phyloP scores from a whole-genome alignment of 2,888 invertebrate genomes.

The Julus scanicus region DNA sequence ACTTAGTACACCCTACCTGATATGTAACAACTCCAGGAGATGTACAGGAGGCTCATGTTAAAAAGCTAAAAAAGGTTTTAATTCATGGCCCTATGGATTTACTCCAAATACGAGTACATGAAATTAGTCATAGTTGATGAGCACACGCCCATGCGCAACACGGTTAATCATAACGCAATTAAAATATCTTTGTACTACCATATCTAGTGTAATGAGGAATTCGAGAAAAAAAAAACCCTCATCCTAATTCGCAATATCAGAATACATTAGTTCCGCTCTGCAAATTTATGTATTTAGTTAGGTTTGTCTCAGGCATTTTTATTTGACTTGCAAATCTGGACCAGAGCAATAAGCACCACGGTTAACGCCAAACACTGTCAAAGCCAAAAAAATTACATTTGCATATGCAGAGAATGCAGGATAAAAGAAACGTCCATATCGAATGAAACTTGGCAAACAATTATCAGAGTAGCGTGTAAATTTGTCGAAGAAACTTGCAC shows the following conservation, averaged over 20 bases:
- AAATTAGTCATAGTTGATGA: constrained; percentile 26
- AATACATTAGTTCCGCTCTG: constrained; percentile 19
- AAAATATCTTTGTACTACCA: background rate
- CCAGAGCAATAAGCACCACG: background rate
- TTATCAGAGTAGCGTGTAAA: constrained; percentile 28
- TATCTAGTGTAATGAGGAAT: background rate
- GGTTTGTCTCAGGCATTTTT: background rate
- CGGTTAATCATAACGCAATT: constrained; percentile 1
- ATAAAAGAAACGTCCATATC: constrained; percentile 21
- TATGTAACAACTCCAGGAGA: no score
- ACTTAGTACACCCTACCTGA: no score
- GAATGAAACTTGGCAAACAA: constrained; percentile 45
- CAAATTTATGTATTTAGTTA: background rate
- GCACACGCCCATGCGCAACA: constrained; percentile 29
- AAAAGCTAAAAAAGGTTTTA: background rate
- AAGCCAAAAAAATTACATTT: background rate
- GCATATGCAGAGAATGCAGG: background rate
- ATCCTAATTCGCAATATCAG: constrained; percentile 35
- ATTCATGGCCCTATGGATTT: background rate
- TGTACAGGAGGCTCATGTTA: background rate
- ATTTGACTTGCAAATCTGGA: background rate
- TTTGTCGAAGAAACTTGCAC: constrained; percentile 30
- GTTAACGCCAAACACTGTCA: background rate
- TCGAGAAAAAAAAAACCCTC: background rate
- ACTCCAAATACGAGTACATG: background rate